A percentile compares a stretch with the other conserved stretches of the same genome.
Conservation (phyloP, 1,140 invertebrate species). For the Heliothis virescens region DNA sequence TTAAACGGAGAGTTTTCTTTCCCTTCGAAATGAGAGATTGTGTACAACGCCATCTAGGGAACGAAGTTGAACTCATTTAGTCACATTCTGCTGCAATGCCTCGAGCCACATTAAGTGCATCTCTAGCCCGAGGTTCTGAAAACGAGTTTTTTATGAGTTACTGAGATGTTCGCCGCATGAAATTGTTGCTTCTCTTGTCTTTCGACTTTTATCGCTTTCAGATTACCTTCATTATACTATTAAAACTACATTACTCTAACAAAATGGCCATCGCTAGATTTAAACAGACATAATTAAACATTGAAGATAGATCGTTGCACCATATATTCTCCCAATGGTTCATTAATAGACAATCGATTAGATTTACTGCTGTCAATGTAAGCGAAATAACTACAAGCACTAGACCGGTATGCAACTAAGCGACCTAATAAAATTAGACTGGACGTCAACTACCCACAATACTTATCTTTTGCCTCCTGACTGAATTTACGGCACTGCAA, state of each 20-base stretch:
- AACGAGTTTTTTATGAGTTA: slow-evolving; percentile 35
- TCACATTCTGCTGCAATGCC: slow-evolving; percentile 58
- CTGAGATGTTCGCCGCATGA: slow-evolving; percentile 12
- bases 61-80: slow-evolving; percentile 56
- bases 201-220: slow-evolving; percentile 17
- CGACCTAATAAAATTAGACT: slow-evolving; percentile 42
- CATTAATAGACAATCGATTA: slow-evolving; percentile 41
- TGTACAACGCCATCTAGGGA: slow-evolving; percentile 67
- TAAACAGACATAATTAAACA: slow-evolving; percentile 41
- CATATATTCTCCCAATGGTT: slow-evolving; percentile 40
- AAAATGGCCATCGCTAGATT: slow-evolving; percentile 23
- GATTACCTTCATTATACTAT: slow-evolving; percentile 21
- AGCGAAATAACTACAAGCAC: slow-evolving; percentile 13
- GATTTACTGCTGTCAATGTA: slow-evolving; percentile 36
- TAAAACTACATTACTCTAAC: slow-evolving; percentile 1
- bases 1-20: slow-evolving; percentile 24
- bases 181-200: slow-evolving; percentile 22
- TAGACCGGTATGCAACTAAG: slow-evolving; percentile 24
- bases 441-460: slow-evolving; percentile 25
- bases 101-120: slow-evolving; percentile 59
- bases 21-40: slow-evolving; percentile 43
- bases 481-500: slow-evolving; percentile 16
- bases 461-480: slow-evolving; percentile 24
- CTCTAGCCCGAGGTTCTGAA: slow-evolving; percentile 45
- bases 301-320: slow-evolving; percentile 28